A percentile compares a stretch with the other conserved stretches of the same genome.
Conservation (phyloP, 2,888 invertebrate genomes). For the Chrysodeixis includens region DNA sequence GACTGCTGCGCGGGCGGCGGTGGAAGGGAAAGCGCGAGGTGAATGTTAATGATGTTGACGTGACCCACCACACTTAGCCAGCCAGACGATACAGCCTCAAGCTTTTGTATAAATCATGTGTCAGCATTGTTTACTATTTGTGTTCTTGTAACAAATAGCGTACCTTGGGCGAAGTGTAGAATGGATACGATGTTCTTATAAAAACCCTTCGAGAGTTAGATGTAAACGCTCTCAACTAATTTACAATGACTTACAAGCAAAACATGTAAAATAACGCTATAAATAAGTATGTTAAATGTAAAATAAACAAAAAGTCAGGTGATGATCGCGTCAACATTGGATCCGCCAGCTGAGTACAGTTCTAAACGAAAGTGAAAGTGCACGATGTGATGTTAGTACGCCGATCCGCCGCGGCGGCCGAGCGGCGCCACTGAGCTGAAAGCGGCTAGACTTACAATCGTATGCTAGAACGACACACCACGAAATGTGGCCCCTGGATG, state of each 20-base stretch:
- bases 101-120: background rate
- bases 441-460: too few species aligned
- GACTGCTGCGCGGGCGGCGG: conserved; percentile 41
- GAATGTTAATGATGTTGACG: conserved; percentile 72
- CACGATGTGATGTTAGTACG: background rate
- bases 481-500: too few species aligned
- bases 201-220: too few species aligned
- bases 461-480: too few species aligned
- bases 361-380: background rate
- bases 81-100: background rate
- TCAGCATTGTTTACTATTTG: too few species aligned
- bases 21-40: conserved; percentile 59
- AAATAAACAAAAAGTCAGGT: background rate
- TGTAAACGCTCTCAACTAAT: too few species aligned
- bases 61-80: conserved; percentile 10
- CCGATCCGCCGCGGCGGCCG: background rate
- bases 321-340: too few species aligned
- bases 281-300: background rate
- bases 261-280: too few species aligned
- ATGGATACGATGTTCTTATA: too few species aligned
- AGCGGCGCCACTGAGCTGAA: background rate
- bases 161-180: too few species aligned
- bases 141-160: too few species aligned
- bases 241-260: too few species aligned
- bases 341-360: background rate